Evolutionary conservation across 2,888 invertebrate genomes (phyloP).

Genomic region (Cerastis leucographa): DNA sequence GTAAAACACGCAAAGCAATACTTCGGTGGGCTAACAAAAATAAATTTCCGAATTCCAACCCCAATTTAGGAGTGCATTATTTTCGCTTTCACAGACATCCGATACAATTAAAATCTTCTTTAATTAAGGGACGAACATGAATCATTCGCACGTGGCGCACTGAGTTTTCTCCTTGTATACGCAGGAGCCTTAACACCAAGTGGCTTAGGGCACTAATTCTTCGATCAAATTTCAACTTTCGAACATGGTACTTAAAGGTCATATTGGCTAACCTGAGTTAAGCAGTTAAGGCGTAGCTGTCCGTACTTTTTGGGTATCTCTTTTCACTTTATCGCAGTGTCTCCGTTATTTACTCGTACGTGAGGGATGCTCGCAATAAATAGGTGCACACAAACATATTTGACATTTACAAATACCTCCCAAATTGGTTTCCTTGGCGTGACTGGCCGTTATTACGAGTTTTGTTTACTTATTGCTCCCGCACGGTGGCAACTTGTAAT

Average conservation of each 20-base stretch:
- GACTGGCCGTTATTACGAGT: slow-evolving; percentile 87
- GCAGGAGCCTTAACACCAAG: slow-evolving; percentile 79
- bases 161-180: slow-evolving; percentile 89
- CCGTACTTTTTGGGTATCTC: slow-evolving; percentile 85
- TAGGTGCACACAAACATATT: slow-evolving; percentile 90
- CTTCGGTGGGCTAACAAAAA: slow-evolving; percentile 83
- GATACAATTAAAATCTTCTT: slow-evolving; percentile 91
- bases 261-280: slow-evolving; percentile 69
- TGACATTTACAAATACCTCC: slow-evolving; percentile 89
- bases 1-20: slow-evolving; percentile 86
- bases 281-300: slow-evolving; percentile 81
- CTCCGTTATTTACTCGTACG: slow-evolving; percentile 90
- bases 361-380: slow-evolving; percentile 90
- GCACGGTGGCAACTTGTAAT: slow-evolving; percentile 74
- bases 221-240: slow-evolving; percentile 79
- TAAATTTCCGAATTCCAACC: slow-evolving; percentile 88
- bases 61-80: slow-evolving; percentile 91
- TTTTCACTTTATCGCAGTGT: slow-evolving; percentile 90
- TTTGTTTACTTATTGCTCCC: slow-evolving; percentile 86
- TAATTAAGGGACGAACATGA: slow-evolving; percentile 90
- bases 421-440: slow-evolving; percentile 89
- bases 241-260: slow-evolving; percentile 70
- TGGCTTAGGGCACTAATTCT: slow-evolving; percentile 72
- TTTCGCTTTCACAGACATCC: slow-evolving; percentile 91
- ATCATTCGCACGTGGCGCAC: slow-evolving; percentile 91